Evolutionary conservation across 2,113 vertebrate species (phyloP).

Genomic region (Seriola rivoliana): DNA sequence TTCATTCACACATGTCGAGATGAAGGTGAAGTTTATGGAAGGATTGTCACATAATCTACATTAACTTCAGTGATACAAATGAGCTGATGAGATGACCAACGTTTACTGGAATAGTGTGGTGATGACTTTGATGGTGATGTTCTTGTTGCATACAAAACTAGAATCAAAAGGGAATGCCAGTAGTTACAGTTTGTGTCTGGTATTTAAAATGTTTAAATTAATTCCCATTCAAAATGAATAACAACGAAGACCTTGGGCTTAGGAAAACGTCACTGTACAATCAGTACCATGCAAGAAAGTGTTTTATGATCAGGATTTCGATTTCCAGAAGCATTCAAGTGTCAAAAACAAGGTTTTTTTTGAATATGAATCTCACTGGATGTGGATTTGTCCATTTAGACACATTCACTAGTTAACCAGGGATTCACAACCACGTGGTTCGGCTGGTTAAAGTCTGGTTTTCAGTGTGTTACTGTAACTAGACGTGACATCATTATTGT

Average conservation of each 20-base stretch:
- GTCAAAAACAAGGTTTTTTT: conserved; percentile 27
- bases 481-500: not conserved
- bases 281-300: conserved; percentile 60
- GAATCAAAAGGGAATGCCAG: conserved; percentile 14
- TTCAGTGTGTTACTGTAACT: conserved; percentile 9
- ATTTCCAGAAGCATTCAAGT: conserved; percentile 26
- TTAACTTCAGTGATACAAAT: conserved; percentile 45
- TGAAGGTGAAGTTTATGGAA: conserved; percentile 33
- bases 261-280: conserved; percentile 26
- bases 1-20: conserved; percentile 12
- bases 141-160: conserved; percentile 39
- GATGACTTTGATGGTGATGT: conserved; percentile 21
- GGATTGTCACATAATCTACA: conserved; percentile 71
- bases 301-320: conserved; percentile 28
- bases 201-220: conserved; percentile 33
- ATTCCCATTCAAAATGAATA: conserved; percentile 23
- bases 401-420: not conserved
- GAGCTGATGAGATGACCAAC: conserved; percentile 10
- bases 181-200: not conserved
- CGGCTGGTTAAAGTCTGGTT: not conserved
- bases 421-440: conserved; percentile 3
- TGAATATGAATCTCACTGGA: not conserved
- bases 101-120: conserved; percentile 13
- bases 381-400: conserved; percentile 1
- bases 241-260: not conserved